Percentiles rank a stretch among this genome's conserved stretches.
Evolutionary conservation across 2,797 vertebrate genomes (phyloP).

Genomic region (Etheostoma nigrum): DNA sequence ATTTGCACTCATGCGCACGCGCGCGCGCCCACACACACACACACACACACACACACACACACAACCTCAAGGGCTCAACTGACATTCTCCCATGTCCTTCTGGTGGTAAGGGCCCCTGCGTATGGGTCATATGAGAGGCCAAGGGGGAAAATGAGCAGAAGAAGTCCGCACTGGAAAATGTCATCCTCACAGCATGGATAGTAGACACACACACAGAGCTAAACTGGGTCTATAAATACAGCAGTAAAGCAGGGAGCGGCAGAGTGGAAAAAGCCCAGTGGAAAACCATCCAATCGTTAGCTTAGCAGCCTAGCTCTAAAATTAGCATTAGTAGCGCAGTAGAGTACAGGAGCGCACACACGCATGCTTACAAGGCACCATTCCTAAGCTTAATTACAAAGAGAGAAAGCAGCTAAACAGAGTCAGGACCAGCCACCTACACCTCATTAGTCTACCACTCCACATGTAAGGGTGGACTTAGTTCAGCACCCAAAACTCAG

Average conservation of each 20-base stretch:
- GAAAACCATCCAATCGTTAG: constrained; percentile 65
- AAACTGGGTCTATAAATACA: constrained; percentile 70
- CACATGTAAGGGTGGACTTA: constrained; percentile 13
- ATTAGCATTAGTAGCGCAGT: constrained; percentile 41
- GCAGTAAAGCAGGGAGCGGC: constrained; percentile 56
- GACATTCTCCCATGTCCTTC: constrained; percentile 76
- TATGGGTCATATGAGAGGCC: constrained; percentile 71
- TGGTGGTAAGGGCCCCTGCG: constrained; percentile 63
- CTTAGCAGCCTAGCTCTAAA: constrained; percentile 63
- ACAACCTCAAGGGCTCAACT: constrained; percentile 67
- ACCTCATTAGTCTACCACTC: constrained; percentile 43
- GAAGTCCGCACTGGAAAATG: constrained; percentile 66
- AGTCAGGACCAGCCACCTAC: constrained; percentile 42
- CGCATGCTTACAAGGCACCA: constrained; percentile 19
- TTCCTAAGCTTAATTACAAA: constrained; percentile 48
- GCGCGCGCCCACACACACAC: not conserved
- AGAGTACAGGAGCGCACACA: constrained; percentile 14
- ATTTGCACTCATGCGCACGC: constrained; percentile 37
- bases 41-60: constrained; percentile 16
- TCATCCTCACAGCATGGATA: constrained; percentile 66
- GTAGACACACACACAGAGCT: constrained; percentile 14
- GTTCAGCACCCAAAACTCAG: constrained; percentile 26
- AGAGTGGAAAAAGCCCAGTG: constrained; percentile 62
- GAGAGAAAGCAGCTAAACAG: constrained; percentile 34
- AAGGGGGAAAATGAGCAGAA: constrained; percentile 64